These are phyloP conservation scores for Leptobrachium ailaonicum DNA, from an alignment of 2,113 vertebrate species.

Conservation along the genomic window DNA sequence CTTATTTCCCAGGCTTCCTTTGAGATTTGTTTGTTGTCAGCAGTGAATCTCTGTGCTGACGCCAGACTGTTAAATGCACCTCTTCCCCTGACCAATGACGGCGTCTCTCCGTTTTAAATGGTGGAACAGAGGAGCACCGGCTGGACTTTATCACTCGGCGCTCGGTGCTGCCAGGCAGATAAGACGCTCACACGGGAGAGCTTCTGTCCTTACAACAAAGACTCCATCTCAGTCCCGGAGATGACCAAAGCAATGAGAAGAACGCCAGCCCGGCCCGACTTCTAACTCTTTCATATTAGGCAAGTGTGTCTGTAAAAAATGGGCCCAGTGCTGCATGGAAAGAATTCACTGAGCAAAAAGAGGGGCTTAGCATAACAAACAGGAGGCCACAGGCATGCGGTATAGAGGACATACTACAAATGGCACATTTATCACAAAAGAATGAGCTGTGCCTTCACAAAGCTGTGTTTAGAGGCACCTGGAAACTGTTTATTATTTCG, in stretches of 20 bases:
- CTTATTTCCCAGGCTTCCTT: constrained; percentile 4
- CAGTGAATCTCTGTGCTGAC: neutral
- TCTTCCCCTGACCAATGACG: constrained; percentile 29
- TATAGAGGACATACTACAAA: neutral
- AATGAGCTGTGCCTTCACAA: neutral
- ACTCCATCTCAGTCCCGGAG: constrained; percentile 29
- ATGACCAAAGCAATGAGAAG: constrained; percentile 30
- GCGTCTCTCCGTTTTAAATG: constrained; percentile 21
- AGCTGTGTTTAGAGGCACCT: neutral
- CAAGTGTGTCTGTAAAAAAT: constrained; percentile 5
- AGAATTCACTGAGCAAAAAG: constrained; percentile 23
- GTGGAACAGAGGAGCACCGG: neutral
- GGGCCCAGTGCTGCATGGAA: constrained; percentile 13
- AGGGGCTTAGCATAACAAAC: constrained; percentile 37
- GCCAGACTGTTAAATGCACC: constrained; percentile 25
- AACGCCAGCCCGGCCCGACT: constrained; percentile 3
- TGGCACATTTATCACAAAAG: neutral
- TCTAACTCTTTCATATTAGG: constrained; percentile 26
- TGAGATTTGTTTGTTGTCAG: constrained; percentile 10
- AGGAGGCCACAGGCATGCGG: constrained; percentile 10
- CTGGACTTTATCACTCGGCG: constrained; percentile 23
- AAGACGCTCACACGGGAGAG: constrained; percentile 22
- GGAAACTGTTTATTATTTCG: neutral
- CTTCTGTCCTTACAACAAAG: constrained; percentile 30
- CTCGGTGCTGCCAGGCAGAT: constrained; percentile 30